Conservation (phyloP, 1,140 invertebrate genomes). For the Micrasema longulum region DNA sequence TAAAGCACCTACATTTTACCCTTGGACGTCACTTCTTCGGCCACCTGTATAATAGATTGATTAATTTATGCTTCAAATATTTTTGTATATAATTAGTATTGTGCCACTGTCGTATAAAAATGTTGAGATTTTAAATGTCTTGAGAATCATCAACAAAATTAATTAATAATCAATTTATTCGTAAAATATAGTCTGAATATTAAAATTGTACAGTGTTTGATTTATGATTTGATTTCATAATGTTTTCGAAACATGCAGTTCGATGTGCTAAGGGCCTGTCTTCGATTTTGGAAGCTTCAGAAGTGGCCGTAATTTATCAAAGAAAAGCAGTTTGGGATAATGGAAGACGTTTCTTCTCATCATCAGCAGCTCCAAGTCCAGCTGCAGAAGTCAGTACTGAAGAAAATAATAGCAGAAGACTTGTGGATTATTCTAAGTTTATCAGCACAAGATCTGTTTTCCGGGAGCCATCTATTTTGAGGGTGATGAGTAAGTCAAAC, state of each 20-base stretch:
- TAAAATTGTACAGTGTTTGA: neutral
- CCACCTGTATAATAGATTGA: no score
- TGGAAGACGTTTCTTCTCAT: neutral
- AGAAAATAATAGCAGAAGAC: neutral
- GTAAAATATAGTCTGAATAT: neutral
- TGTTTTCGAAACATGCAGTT: neutral
- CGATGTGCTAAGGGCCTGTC: neutral
- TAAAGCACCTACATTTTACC: no score
- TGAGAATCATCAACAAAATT: neutral
- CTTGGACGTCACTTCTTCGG: no score
- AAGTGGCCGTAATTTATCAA: neutral
- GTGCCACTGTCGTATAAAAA: no score
- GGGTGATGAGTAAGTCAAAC: constrained; percentile 7
- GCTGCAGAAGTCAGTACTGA: neutral
- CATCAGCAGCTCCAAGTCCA: neutral
- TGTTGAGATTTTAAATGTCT: neutral
- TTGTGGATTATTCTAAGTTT: neutral
- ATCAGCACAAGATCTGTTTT: neutral
- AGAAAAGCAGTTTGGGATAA: neutral
- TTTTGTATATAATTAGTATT: no score
- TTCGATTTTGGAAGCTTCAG: neutral
- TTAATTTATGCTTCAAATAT: no score
- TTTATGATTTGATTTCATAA: neutral
- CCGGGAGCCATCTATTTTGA: constrained; percentile 6
- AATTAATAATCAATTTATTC: neutral